Evolutionary conservation across 2,113 vertebrate genomes (phyloP), one percentile per base, ranked within the genome.

Genomic region (Oriolus oriolus): DNA sequence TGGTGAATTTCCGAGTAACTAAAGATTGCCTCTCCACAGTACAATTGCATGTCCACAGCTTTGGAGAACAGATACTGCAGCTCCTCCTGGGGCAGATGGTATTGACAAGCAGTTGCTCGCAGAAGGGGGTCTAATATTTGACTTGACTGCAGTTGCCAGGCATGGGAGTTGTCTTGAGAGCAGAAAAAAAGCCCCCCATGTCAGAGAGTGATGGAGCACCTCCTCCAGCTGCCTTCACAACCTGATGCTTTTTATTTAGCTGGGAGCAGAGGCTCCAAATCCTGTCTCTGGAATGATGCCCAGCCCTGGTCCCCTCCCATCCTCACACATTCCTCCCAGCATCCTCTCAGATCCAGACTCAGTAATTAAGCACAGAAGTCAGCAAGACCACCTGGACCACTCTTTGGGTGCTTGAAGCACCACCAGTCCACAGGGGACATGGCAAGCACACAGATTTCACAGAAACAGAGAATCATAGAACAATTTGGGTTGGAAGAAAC

Each of bases 401-500:
- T 66, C 24, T 56, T 56, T 10, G 13, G 6, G 42, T 57, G 24
- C 57, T 24, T 19, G 54, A 41, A 91, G 71, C 31, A 42, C 23
- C 3, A 3, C 50, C 20, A 21, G 24, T 37, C 27, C 33, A 7
- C 22, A 41, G 10, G 8, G 30, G 2, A 16, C 37, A 45, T 3
- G 5, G 20, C 4, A 3, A 39, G 33, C 30, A 64, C 21, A 47
- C 5, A 68, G 30, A 54, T 54, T 49, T 49, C 41, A 83, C 5
- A 27, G 30, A 83, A 76, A 47, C 17, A n/a, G 2, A 26, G 33
- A 82, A n/a, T 45, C 28, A 53, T 8, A n/a, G 30, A 47, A 68
- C 0, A 0, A 35, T 35, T 65, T 45, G 27, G 33, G 7, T 28
- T 31, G 26, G 39, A 61, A 54, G 14, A 16, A 19, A 19, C 5